Percentiles rank a stretch among this genome's conserved stretches.
Evolutionary conservation across 2,888 invertebrate genomes (phyloP).

Genomic region (Opisthograptis luteolata): DNA sequence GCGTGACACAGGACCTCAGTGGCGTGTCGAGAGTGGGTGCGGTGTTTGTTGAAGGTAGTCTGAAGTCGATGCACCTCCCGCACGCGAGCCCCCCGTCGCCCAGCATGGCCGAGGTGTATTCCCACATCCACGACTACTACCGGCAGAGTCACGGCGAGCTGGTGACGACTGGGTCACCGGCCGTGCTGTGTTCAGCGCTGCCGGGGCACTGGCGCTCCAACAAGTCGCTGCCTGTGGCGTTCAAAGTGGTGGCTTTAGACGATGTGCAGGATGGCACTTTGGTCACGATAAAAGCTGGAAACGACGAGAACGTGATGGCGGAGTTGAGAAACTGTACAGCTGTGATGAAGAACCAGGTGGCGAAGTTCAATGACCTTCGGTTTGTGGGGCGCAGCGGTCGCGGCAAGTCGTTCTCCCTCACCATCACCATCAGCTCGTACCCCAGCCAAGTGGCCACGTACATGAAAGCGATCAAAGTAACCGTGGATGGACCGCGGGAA

Average conservation of each 20-base stretch:
- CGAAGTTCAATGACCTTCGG: conserved; percentile 98
- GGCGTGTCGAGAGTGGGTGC: conserved; percentile 67
- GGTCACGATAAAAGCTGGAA: conserved; percentile 97
- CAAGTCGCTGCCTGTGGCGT: conserved; percentile 97
- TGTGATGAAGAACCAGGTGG: conserved; percentile 98
- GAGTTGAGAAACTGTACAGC: conserved; percentile 97
- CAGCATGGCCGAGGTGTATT: conserved; percentile 89
- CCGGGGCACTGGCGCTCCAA: conserved; percentile 99
- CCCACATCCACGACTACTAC: conserved; percentile 90
- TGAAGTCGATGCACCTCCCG: conserved; percentile 88
- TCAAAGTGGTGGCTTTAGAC: conserved; percentile 97
- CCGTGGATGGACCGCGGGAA: conserved; percentile 99
- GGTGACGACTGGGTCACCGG: conserved; percentile 97
- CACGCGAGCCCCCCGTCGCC: conserved; percentile 83
- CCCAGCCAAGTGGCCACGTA: conserved; percentile 95
- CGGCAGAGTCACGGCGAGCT: conserved; percentile 96
- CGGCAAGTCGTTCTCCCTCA: conserved; percentile 97
- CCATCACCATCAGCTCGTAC: conserved; percentile 94
- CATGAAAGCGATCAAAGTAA: conserved; percentile 98
- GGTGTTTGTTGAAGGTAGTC: conserved; percentile 63
- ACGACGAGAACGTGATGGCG: conserved; percentile 98
- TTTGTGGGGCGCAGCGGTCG: conserved; percentile 99
- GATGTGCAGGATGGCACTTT: conserved; percentile 97
- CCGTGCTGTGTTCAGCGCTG: conserved; percentile 96
- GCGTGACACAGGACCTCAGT: conserved; percentile 70